Evolutionary conservation across 2,888 invertebrate species (phyloP).

Genomic region (Antitype chi): DNA sequence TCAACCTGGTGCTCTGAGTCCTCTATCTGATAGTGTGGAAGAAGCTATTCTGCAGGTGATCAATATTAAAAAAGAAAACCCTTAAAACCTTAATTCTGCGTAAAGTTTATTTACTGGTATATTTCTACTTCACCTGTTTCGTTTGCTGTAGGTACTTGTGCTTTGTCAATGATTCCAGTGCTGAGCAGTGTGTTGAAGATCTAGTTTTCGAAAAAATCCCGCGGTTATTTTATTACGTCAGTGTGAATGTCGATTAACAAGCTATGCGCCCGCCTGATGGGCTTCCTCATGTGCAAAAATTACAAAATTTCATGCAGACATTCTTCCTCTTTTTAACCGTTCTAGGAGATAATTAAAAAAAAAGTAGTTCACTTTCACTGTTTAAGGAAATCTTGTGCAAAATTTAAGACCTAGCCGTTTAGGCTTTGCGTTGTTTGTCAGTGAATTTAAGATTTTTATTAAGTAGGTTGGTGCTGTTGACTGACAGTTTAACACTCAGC

Average conservation of each 20-base stretch:
- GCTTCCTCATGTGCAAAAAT: background rate
- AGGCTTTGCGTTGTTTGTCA: background rate
- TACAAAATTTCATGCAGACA: background rate
- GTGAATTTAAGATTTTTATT: background rate
- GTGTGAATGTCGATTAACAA: background rate
- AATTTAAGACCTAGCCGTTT: background rate
- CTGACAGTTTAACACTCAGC: background rate
- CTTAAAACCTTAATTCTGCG: background rate
- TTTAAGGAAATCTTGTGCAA: background rate
- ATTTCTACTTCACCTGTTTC: background rate
- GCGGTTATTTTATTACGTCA: no score
- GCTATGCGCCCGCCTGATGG: no score
- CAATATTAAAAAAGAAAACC: background rate
- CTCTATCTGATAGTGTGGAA: slow-evolving; percentile 81
- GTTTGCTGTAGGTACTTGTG: background rate
- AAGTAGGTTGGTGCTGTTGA: background rate
- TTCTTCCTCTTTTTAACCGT: no score
- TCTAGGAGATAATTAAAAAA: background rate
- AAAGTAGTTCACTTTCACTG: background rate
- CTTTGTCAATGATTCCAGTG: background rate
- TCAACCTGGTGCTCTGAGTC: slow-evolving; percentile 80
- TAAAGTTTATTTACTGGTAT: background rate
- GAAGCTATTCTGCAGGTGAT: slow-evolving; percentile 80
- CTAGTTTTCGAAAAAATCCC: no score
- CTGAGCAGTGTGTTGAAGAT: no score